Evolutionary conservation across 23 tunicate species (phyloP), one percentile per base, ranked within the genome.

Genomic region (Corella eumyota): DNA sequence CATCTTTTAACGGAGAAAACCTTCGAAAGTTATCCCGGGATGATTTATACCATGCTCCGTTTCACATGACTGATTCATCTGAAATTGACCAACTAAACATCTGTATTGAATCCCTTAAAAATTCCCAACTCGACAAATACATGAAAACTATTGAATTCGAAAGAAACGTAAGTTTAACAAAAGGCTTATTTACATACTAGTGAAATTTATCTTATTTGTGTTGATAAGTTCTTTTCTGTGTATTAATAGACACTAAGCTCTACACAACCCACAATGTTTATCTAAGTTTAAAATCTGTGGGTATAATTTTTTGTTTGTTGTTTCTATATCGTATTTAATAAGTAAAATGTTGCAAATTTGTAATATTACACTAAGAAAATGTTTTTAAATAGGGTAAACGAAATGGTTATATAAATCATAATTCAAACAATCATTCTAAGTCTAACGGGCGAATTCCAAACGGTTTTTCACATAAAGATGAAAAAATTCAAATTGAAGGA

Each of bases 61-160:
- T 70, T 45, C 27, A 63, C 36, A 70, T 79, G 48, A 55, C 30
- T 1, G 71, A 70, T 50, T 24, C 13, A n/a, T 37, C 35, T 56
- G 87, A 79, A 54, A 40, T 55, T 15, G 87, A 79, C 22, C 87
- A 79, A 49, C 66, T 79, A 30, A 57, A 60, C 36, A 40, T 44
- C 1, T 70, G 72, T 51, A 79, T 79, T 24, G 87, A 79, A 64
- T 29, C 51, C 7, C 36, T 79, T 6, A 61, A 68, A 7, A 79
- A 70, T 25, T 48, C 22, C 13, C 77, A 79, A 55, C 60, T 79
- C 7, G 35, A 66, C 17, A 70, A 70, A 47, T 79, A 63, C 45
- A 79, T 79, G 87, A 70, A 70, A 45, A 75, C 56, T 36, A 36
- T 75, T 9, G 60, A 56, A 31, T 22, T 60, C 4, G 56, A 70